Evolutionary conservation across 2,113 vertebrate genomes (phyloP), one percentile per base, ranked within the genome.

Genomic region (Takifugu flavidus): DNA sequence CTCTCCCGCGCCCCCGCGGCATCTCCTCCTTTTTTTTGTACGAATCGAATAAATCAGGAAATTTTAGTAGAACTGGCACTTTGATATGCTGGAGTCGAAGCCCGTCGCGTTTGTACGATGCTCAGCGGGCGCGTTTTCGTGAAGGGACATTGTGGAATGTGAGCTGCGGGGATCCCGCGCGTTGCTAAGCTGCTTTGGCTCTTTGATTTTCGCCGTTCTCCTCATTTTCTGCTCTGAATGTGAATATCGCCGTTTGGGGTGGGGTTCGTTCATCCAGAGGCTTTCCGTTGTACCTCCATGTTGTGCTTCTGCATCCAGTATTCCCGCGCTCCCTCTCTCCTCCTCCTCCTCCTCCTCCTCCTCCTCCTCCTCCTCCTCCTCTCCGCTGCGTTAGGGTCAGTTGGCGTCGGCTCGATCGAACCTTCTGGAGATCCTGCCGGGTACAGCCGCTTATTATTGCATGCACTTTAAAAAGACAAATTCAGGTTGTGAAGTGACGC

Each of bases 1-100:
- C 92, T 84, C 94, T 95, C 92, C 82, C 92, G 94, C 94, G 92
- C 92, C 93, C 93, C 90, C 91, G 91, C 91, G 91, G 94, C 94
- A 90, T 94, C 92, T 93, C 89, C 92, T 92, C 91, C 92, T 94
- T 88, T 95, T 95, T 88, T 96, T 95, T 92, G 95, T 98, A 98
- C 95, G 94, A 95, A 94, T 95, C 94, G 93, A 95, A 88, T 88
- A 85, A 89, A 89, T 98, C 95, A 96, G 95, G 95, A 98, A 95
- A 92, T 94, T 96, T 98, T 95, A 95, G 94, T 96, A 97, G 94
- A 93, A 94, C 93, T 90, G 95, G 89, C 91, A 95, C 95, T 98
- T 98, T 98, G 95, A 95, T 97, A 98, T 93, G 91, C 96, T 95
- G 93, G 94, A 83, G 93, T 93, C 95, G 91, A 91, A 93, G 89